phyloP scores from a whole-genome alignment of 1,140 invertebrate species.

The Leptinotarsa undecemlineata region DNA sequence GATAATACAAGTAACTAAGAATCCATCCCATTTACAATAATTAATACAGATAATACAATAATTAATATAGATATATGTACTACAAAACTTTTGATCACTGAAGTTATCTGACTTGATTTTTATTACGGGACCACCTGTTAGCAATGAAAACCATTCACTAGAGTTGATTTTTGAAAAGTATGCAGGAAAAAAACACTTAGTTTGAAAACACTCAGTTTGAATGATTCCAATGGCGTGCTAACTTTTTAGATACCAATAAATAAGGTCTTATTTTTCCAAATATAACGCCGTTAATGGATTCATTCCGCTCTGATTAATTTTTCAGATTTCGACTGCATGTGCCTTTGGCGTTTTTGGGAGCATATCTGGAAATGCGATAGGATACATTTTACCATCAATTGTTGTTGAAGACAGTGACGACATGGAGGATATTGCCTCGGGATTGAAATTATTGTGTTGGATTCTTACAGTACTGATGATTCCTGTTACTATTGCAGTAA shows the following conservation, averaged over 20 bases:
- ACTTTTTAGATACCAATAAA: too few relatives aligned
- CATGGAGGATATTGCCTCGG: constrained; percentile 50
- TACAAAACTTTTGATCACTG: background rate
- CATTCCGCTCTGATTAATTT: background rate
- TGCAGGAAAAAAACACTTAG: too few relatives aligned
- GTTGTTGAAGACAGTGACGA: constrained; percentile 56
- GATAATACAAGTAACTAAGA: too few relatives aligned
- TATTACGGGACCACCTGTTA: background rate
- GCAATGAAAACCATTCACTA: background rate
- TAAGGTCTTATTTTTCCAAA: background rate
- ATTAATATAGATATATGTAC: too few relatives aligned
- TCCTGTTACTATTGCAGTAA: constrained; percentile 60
- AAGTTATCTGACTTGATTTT: background rate
- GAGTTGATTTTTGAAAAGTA: background rate
- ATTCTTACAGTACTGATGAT: constrained; percentile 62
- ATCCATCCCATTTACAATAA: too few relatives aligned
- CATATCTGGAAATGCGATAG: constrained; percentile 62
- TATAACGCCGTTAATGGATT: background rate
- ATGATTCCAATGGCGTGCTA: too few relatives aligned
- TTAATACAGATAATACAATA: too few relatives aligned
- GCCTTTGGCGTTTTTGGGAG: constrained; percentile 78
- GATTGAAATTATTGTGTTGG: constrained; percentile 54
- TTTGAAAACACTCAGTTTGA: too few relatives aligned
- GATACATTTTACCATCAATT: constrained; percentile 56
- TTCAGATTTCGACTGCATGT: constrained; percentile 72